phyloP scores from a whole-genome alignment of 2,888 invertebrate genomes.

The Amiota minor region DNA sequence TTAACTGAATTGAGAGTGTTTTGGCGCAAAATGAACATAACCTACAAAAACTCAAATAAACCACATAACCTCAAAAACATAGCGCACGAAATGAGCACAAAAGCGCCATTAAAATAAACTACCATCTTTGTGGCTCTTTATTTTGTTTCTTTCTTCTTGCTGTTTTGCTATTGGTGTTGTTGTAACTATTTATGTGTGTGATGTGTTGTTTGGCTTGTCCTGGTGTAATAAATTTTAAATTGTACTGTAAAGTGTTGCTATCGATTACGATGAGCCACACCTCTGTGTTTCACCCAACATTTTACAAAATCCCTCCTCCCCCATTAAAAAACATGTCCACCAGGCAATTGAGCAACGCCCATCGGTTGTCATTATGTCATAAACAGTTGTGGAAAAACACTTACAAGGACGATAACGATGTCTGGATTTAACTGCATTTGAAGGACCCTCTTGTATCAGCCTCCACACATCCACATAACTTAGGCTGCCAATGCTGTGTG shows the following conservation, averaged over 20 bases:
- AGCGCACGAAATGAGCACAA: constrained; percentile 20
- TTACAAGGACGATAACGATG: not conserved
- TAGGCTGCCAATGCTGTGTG: not conserved
- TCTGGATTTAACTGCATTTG: constrained; percentile 10
- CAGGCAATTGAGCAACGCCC: not conserved
- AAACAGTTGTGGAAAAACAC: constrained; percentile 1
- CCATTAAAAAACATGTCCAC: constrained; percentile 11
- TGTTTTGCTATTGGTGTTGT: constrained; percentile 36
- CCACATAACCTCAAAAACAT: constrained; percentile 5
- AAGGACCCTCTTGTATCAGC: not conserved
- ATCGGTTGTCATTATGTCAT: not conserved
- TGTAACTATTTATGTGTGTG: constrained; percentile 33
- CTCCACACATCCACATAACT: not conserved
- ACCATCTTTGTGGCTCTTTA: not conserved
- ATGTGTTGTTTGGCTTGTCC: not conserved
- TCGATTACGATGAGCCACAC: constrained; percentile 33
- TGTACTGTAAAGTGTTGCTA: not conserved
- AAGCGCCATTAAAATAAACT: constrained; percentile 1
- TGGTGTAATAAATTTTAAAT: constrained; percentile 36
- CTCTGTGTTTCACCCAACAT: constrained; percentile 38
- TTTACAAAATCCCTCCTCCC: constrained; percentile 26
- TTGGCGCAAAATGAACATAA: not conserved
- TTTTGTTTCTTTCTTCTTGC: not conserved
- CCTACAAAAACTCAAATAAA: not conserved
- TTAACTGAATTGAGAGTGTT: not conserved